Conservation (phyloP, 2,113 vertebrate species). For the Dromiciops gliroides region DNA sequence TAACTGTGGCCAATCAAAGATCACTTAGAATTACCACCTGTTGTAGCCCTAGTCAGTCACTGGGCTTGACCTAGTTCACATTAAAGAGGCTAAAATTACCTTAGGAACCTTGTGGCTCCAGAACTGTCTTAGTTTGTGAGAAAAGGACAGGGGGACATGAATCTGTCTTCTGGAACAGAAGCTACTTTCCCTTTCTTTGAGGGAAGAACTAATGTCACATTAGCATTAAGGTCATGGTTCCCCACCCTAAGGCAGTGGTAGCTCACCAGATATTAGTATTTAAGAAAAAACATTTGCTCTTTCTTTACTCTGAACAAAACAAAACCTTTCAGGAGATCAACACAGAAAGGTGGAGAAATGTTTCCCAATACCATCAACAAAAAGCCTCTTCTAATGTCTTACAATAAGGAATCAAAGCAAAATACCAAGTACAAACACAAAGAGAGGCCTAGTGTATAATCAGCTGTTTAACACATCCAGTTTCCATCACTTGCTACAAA, state of each 20-base stretch:
- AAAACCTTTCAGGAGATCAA: neutral
- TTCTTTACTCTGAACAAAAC: neutral
- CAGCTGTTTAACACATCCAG: conserved; percentile 25
- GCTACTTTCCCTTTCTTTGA: neutral
- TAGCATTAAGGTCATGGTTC: neutral
- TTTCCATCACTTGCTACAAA: conserved; percentile 57
- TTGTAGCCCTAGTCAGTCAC: neutral
- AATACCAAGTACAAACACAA: neutral
- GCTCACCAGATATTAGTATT: neutral
- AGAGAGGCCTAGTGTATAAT: neutral
- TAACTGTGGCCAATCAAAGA: neutral
- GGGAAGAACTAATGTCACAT: neutral
- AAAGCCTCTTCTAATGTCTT: neutral
- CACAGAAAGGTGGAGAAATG: neutral
- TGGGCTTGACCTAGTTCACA: neutral
- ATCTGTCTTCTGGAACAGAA: neutral
- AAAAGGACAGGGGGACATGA: neutral
- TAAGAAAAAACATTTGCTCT: neutral
- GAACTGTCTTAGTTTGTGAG: neutral
- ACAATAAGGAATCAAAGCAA: neutral
- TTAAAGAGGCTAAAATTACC: neutral
- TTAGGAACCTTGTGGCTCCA: neutral
- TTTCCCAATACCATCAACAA: neutral
- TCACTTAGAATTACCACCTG: neutral
- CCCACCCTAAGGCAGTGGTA: neutral